phyloP scores from a whole-genome alignment of 2,113 vertebrate species.

The Xenopus laevis region DNA sequence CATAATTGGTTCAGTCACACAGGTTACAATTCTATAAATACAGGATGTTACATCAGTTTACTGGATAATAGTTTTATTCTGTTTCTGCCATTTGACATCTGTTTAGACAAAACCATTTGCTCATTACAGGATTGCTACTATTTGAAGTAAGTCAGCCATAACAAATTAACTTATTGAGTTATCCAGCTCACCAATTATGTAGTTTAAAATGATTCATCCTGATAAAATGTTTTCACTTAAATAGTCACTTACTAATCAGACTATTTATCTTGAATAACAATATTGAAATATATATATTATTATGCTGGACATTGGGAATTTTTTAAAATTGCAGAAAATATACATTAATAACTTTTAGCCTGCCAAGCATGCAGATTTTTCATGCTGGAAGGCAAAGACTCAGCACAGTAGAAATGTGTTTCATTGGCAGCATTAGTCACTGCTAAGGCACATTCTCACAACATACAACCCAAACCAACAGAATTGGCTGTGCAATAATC shows the following conservation, averaged over 20 bases:
- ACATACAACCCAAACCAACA: no score
- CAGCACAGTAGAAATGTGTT: no score
- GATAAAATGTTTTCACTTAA: conserved; percentile 72
- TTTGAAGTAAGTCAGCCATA: conserved; percentile 66
- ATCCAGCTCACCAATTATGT: conserved; percentile 71
- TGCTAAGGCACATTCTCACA: no score
- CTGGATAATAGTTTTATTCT: conserved; percentile 55
- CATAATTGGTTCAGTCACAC: neutral
- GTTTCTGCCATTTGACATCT: conserved; percentile 64
- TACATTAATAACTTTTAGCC: no score
- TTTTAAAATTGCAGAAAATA: no score
- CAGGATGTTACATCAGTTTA: conserved; percentile 58
- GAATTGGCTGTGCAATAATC: no score
- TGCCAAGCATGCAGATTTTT: no score
- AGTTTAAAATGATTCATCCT: conserved; percentile 74
- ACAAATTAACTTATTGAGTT: conserved; percentile 72
- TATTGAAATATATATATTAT: conserved; percentile 70
- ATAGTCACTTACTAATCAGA: no score
- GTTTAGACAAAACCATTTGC: conserved; percentile 66
- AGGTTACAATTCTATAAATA: neutral
- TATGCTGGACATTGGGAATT: conserved; percentile 48
- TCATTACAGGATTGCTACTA: conserved; percentile 65
- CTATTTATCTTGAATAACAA: conserved; percentile 69
- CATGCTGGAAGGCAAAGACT: no score
- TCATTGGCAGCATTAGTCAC: no score